These are phyloP conservation scores for Clusia tigrina DNA, from an alignment of 2,888 invertebrate genomes.

Conservation along the genomic window DNA sequence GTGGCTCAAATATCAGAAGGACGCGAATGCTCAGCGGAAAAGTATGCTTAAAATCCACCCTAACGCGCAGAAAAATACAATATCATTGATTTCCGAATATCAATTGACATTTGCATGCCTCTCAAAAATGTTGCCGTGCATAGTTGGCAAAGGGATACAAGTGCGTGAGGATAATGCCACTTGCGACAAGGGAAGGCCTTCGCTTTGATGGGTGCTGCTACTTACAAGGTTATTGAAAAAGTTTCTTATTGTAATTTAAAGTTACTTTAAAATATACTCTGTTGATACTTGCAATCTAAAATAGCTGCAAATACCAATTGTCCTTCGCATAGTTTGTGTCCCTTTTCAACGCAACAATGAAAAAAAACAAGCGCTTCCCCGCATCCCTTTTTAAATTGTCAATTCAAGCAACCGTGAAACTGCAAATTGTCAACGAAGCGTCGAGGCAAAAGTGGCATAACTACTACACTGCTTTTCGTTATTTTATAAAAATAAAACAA, in stretches of 20 bases:
- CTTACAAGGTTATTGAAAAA: background rate
- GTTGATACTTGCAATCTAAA: too few relatives aligned
- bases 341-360: background rate
- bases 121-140: too few relatives aligned
- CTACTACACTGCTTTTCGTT: background rate
- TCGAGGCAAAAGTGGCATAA: background rate
- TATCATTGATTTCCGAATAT: slow-evolving; percentile 1
- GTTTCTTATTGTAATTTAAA: background rate
- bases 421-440: slow-evolving; percentile 45
- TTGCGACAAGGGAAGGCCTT: background rate
- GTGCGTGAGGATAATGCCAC: background rate
- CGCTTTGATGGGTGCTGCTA: background rate
- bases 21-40: background rate
- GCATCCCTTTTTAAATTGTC: slow-evolving; percentile 21
- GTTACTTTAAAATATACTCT: too few relatives aligned
- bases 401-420: slow-evolving; percentile 56
- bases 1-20: slow-evolving; percentile 43
- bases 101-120: slow-evolving; percentile 4
- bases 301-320: too few relatives aligned
- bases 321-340: background rate
- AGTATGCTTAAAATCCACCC: background rate
- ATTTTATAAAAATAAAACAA: background rate
- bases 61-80: background rate
- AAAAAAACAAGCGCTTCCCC: background rate
- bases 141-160: background rate